Conservation (phyloP, 2,797 vertebrate genomes). For the Chrosomus eos region DNA sequence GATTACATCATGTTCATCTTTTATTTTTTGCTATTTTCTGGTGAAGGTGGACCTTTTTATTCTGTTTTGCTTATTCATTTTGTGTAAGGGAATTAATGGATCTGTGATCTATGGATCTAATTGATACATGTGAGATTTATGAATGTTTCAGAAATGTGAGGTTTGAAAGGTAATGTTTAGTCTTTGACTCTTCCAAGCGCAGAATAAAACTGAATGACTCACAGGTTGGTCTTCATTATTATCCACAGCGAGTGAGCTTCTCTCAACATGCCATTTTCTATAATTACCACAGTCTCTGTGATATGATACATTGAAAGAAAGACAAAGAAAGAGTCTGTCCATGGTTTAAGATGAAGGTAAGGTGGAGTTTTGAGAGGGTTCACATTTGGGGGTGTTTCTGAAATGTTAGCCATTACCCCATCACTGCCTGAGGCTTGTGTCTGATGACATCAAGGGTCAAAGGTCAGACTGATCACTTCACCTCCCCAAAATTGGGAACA, state of each 20-base stretch:
- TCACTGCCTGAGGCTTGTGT: constrained; percentile 13
- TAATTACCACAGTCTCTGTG: constrained; percentile 40
- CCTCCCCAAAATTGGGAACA: not conserved
- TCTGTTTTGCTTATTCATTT: not conserved
- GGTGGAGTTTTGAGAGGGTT: not conserved
- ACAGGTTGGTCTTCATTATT: constrained; percentile 31
- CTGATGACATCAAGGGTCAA: constrained; percentile 29
- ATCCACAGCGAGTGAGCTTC: constrained; percentile 2
- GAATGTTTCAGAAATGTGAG: constrained; percentile 22
- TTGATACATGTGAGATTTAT: not conserved
- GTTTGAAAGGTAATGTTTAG: constrained; percentile 29
- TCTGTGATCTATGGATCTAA: not conserved
- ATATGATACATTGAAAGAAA: constrained; percentile 23
- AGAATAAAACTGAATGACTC: constrained; percentile 14
- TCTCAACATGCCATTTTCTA: constrained; percentile 43
- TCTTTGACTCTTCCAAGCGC: not conserved
- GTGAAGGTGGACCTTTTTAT: not conserved
- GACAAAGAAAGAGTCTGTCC: constrained; percentile 29
- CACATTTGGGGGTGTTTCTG: not conserved
- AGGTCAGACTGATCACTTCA: constrained; percentile 33
- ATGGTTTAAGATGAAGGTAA: constrained; percentile 6
- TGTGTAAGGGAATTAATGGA: not conserved
- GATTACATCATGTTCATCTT: not conserved
- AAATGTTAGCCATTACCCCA: constrained; percentile 8
- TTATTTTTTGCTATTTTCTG: not conserved